Evolutionary conservation across 2,888 invertebrate species (phyloP), one percentile per base, ranked within the genome.

Genomic region (Drosophila seclusa): DNA sequence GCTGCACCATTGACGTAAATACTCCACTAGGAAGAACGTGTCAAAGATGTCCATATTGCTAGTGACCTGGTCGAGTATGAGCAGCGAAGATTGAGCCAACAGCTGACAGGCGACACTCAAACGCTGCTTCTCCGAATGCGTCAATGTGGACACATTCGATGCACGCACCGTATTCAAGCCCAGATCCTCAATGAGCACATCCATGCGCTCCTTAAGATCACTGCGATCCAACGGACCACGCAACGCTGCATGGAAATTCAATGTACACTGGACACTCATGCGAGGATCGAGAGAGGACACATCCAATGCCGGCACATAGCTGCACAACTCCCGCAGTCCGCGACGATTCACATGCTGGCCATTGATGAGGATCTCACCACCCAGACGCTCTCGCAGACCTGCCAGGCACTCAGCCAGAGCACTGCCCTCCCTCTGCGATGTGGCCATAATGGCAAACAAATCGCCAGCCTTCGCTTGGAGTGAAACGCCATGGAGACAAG

Each of bases 11-110:
- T 98, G 98, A 78, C 98, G 95, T 79, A 99, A 94, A 92, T 98
- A 99, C 92, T 99, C 98, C 67, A 99, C 96, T 57, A 99, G 93
- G 93, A 99, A 99, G 93, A 98, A 99, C 0, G 98, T 98, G 91
- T 99, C 99, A 88, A 99, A 98, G 76, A 99, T 98, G 91, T 99
- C 98, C 93, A 93, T 93, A 73, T 93, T 93, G 78, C 92, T 93
- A 50, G 93, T 93, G 38, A 98, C 97, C 93, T 98, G 97, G 92
- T 98, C 98, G 66, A 98, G 94, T 34, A 98, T 95, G 0, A 99
- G 94, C 52, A 99, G 95, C 70, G 98, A 97, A 80, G 97, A 96
- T 91, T 98, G 97, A 38, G 98, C 94, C 48, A 98, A 93, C 42
- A 99, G 94, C 84, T 98, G 97, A 89, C 98, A 97, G 1, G 98